Conservation (phyloP, 2,113 vertebrate genomes). For the Leuciscus idus region DNA sequence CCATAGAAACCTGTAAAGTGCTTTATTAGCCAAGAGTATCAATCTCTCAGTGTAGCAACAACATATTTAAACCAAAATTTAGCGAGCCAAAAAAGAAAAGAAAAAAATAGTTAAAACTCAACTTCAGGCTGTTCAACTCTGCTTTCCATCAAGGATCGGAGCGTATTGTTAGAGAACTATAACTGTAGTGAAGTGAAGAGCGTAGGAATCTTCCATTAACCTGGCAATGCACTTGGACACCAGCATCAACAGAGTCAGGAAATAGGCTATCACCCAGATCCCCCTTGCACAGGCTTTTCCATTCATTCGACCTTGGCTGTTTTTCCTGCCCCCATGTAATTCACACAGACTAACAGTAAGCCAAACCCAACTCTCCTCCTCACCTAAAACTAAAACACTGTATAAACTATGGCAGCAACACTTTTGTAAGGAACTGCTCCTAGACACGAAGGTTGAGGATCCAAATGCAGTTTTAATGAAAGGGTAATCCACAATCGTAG, state of each 20-base stretch:
- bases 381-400: neutral
- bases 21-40: constrained; percentile 24
- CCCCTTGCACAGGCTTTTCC: neutral
- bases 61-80: constrained; percentile 3
- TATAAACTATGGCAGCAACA: neutral
- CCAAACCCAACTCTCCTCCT: neutral
- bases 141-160: neutral
- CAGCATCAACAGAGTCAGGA: constrained; percentile 18
- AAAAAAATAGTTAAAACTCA: neutral
- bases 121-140: neutral
- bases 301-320: neutral
- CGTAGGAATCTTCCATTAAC: constrained; percentile 23
- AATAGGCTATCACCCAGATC: constrained; percentile 24
- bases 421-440: too few species aligned
- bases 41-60: constrained; percentile 6
- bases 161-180: neutral
- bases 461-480: too few species aligned
- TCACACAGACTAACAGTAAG: neutral
- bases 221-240: neutral
- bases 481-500: too few species aligned
- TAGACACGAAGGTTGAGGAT: too few species aligned
- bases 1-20: constrained; percentile 31
- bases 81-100: neutral
- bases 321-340: constrained; percentile 1
- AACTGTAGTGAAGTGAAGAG: neutral